Evolutionary conservation across 1,140 invertebrate species (phyloP).

Genomic region (Scaptomyza pallida): DNA sequence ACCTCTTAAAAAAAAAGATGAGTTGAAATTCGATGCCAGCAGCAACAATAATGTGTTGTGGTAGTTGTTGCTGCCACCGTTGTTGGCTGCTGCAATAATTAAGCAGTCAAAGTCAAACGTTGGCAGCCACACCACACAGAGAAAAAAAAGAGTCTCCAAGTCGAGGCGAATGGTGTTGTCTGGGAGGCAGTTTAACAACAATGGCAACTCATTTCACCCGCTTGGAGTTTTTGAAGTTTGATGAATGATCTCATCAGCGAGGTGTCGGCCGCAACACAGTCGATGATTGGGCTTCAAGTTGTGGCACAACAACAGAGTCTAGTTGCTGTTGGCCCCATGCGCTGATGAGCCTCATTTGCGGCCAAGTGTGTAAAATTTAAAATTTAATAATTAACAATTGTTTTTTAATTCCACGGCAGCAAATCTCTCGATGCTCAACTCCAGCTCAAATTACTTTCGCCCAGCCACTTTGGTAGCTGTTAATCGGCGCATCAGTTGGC

Average conservation of each 20-base stretch:
- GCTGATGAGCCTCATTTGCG: conserved; percentile 61
- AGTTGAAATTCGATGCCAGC: conserved; percentile 8
- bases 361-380: conserved; percentile 77
- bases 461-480: conserved; percentile 59
- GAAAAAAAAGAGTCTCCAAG: conserved; percentile 33
- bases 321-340: conserved; percentile 6
- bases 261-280: conserved; percentile 67
- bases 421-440: conserved; percentile 38
- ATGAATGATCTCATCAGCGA: conserved; percentile 84
- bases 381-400: conserved; percentile 83
- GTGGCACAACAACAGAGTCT: conserved; percentile 4
- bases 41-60: background rate
- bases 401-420: conserved; percentile 75
- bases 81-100: conserved; percentile 59
- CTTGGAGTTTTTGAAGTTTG: conserved; percentile 54
- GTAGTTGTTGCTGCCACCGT: conserved; percentile 10
- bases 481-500: conserved; percentile 44
- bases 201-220: conserved; percentile 81
- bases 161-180: conserved; percentile 10
- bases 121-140: conserved; percentile 36
- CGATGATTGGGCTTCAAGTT: conserved; percentile 61
- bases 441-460: conserved; percentile 71
- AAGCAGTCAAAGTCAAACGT: conserved; percentile 69
- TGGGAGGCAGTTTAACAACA: conserved; percentile 51
- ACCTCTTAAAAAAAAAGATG: background rate